Evolutionary conservation across 2,797 vertebrate genomes (phyloP), one percentile per base, ranked within the genome.

Genomic region (Jordanella pulchra): DNA sequence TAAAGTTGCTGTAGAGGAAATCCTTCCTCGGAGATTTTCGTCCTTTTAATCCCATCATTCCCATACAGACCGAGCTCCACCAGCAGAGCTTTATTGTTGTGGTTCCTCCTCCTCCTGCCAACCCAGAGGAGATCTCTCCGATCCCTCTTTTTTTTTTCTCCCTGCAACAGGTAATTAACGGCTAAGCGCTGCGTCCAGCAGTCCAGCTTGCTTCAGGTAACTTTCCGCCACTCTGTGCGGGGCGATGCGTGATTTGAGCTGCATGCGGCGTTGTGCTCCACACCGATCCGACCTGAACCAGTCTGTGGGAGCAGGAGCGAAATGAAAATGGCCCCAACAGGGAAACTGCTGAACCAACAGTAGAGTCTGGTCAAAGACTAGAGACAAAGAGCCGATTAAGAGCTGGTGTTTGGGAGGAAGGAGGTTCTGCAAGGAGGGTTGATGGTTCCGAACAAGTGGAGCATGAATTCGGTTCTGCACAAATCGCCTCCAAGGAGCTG

Each of bases 361-460:
- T 27, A 35, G 53, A 39, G 66, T 28, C 39, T 55, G 76, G 65
- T 30, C 30, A 14, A 12, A 2, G 45, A 32, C 13, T 25, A n/a
- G 53, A 69, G 25, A 63, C 30, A 48, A 48, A 73, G 72, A 61
- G 18, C 58, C 11, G 35, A 35, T 44, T 56, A 71, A 0, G 73
- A 78, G 69, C 73, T 48, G 71, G 4, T 54, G 70, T 56, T 69
- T 25, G 12, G 64, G 55, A 61, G 78, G 64, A n/a, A 69, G 35
- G 18, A 45, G 3, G 3, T 14, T 60, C 35, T 44, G 25, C 35
- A 54, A 71, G 78, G 55, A 78, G 27, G 73, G 45, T 82, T 71
- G 79, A 95, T 94, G 93, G 94, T 95, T 73, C 94, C 94, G n/a
- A 94, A 89, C 92, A 95, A 89, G 83, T 86, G 89, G 89, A 90